Evolutionary conservation across 2,888 invertebrate genomes (phyloP).

Genomic region (Trachelus stipa): DNA sequence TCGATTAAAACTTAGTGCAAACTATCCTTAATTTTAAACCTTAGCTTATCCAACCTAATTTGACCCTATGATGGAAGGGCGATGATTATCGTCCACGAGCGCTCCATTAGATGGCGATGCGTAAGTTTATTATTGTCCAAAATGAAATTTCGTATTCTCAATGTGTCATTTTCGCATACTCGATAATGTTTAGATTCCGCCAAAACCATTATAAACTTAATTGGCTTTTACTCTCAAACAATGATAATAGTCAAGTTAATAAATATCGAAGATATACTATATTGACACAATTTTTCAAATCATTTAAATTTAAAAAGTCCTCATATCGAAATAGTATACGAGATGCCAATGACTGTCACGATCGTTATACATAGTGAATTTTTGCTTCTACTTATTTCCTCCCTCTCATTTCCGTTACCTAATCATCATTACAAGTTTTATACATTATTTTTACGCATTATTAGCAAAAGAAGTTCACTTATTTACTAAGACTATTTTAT

Average conservation of each 20-base stretch:
- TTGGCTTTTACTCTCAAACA: background rate
- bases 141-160: background rate
- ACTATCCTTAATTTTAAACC: background rate
- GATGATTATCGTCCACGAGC: background rate
- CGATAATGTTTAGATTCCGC: background rate
- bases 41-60: background rate
- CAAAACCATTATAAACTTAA: background rate
- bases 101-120: background rate
- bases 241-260: background rate
- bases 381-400: background rate
- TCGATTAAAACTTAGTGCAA: conserved; percentile 1
- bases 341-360: background rate
- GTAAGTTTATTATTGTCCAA: background rate
- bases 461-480: conserved; percentile 40
- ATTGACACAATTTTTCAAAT: background rate
- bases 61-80: background rate
- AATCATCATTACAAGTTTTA: conserved; percentile 22
- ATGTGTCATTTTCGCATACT: background rate
- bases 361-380: background rate
- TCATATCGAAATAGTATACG: background rate
- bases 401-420: background rate
- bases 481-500: conserved; percentile 38
- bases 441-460: conserved; percentile 27
- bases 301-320: background rate
- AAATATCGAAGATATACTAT: background rate